Conservation (phyloP, 2,113 vertebrate species). For the Gila orcuttii region DNA sequence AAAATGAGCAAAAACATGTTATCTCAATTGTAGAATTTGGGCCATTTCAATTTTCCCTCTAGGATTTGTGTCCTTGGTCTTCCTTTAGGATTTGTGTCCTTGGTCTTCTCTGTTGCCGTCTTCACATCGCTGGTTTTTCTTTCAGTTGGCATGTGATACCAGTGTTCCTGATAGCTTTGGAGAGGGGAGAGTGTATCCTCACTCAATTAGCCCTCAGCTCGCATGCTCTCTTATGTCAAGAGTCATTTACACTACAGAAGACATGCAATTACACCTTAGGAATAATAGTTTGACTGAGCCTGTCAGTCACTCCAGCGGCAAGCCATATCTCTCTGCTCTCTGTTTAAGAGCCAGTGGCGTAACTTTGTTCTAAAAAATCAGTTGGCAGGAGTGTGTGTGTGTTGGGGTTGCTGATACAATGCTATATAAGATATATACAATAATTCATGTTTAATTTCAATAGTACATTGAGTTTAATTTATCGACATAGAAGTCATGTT, state of each 20-base stretch:
- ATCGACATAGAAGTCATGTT: too few species aligned
- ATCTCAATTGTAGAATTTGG: not conserved
- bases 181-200: conserved; percentile 29
- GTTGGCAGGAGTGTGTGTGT: too few species aligned
- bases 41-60: not conserved
- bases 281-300: conserved; percentile 5
- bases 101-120: not conserved
- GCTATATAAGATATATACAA: too few species aligned
- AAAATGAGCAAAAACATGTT: conserved; percentile 11
- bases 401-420: too few species aligned
- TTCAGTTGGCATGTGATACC: not conserved
- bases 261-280: conserved; percentile 39
- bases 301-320: not conserved
- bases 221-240: conserved; percentile 47
- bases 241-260: conserved; percentile 44
- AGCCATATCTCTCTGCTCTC: conserved; percentile 10
- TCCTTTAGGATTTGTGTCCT: not conserved
- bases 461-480: too few species aligned
- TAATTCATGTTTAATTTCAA: too few species aligned
- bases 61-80: conserved; percentile 7
- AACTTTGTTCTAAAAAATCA: too few species aligned
- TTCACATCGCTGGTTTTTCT: not conserved
- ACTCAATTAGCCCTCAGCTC: conserved; percentile 54
- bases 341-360: not conserved
- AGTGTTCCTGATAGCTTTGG: conserved; percentile 21